A percentile compares a stretch with the other conserved stretches of the same genome.
phyloP scores from a whole-genome alignment of 2,888 invertebrate species.

The Panopea generosa region DNA sequence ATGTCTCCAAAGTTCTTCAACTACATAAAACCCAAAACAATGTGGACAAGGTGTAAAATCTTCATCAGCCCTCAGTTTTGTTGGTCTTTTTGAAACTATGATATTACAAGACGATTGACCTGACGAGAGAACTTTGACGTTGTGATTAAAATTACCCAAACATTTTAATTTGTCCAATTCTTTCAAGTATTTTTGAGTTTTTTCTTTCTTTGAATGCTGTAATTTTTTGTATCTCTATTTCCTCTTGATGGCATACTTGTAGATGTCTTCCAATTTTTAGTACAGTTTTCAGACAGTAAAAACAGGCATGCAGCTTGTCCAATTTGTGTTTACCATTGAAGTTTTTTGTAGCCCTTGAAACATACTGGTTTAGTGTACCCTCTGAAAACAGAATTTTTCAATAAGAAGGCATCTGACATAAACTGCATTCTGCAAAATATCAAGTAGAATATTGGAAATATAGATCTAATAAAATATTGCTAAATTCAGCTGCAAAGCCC shows the following conservation, averaged over 20 bases:
- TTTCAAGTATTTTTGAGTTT: conserved; percentile 1
- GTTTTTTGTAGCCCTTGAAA: conserved; percentile 6
- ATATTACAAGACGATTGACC: conserved; percentile 1
- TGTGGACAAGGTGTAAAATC: conserved; percentile 22
- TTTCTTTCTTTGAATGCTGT: conserved; percentile 14
- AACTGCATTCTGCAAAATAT: too few relatives aligned
- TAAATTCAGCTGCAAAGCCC: too few relatives aligned
- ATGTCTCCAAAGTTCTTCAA: conserved; percentile 22
- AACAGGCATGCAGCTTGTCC: conserved; percentile 11
- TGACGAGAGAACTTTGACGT: conserved; percentile 1
- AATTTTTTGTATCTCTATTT: conserved; percentile 2
- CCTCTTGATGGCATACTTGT: conserved; percentile 8
- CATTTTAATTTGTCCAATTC: conserved; percentile 13
- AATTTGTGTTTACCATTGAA: conserved; percentile 7
- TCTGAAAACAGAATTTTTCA: conserved; percentile 3
- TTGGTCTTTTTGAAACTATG: conserved; percentile 13
- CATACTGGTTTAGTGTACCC: conserved; percentile 3
- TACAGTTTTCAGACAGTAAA: conserved; percentile 2
- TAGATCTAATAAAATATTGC: too few relatives aligned
- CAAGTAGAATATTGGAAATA: too few relatives aligned
- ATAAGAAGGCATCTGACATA: too few relatives aligned
- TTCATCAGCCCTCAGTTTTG: background rate
- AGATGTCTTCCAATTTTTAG: conserved; percentile 20
- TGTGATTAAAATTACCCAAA: conserved; percentile 17
- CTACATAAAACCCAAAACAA: conserved; percentile 18